These are phyloP conservation scores for Coptotermes formosanus DNA, from an alignment of 1,140 invertebrate species.

Conservation along the genomic window DNA sequence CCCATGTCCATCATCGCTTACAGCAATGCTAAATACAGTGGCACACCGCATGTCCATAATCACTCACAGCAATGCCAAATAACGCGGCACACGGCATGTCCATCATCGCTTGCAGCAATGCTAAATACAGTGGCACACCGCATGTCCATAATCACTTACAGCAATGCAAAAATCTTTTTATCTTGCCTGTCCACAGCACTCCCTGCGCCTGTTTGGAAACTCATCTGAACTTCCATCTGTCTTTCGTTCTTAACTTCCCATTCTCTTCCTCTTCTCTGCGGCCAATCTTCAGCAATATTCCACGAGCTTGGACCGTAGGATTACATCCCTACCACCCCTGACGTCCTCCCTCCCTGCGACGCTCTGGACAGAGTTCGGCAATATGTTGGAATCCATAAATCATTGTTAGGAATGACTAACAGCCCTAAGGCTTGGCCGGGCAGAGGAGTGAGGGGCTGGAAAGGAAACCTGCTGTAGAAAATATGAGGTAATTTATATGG, in stretches of 20 bases:
- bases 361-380: constrained; percentile 33
- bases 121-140: too few species aligned
- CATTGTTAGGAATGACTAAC: constrained; percentile 37
- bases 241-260: not conserved
- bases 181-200: not conserved
- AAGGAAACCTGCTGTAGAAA: constrained; percentile 33
- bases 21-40: too few species aligned
- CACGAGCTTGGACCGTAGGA: constrained; percentile 2
- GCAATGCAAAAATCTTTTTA: too few species aligned
- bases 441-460: not conserved
- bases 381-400: constrained; percentile 38
- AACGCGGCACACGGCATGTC: too few species aligned
- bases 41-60: too few species aligned
- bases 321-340: not conserved
- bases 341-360: not conserved
- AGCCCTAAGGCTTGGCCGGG: constrained; percentile 22
- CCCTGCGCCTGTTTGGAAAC: not conserved
- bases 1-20: too few species aligned
- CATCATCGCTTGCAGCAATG: too few species aligned
- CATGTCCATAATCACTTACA: too few species aligned
- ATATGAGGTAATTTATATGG: constrained; percentile 39
- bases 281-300: constrained; percentile 36
- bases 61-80: too few species aligned
- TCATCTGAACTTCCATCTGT: not conserved
- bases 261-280: not conserved